Evolutionary conservation across 2,113 vertebrate species (phyloP), one percentile per base, ranked within the genome.

Genomic region (Agapornis roseicollis): DNA sequence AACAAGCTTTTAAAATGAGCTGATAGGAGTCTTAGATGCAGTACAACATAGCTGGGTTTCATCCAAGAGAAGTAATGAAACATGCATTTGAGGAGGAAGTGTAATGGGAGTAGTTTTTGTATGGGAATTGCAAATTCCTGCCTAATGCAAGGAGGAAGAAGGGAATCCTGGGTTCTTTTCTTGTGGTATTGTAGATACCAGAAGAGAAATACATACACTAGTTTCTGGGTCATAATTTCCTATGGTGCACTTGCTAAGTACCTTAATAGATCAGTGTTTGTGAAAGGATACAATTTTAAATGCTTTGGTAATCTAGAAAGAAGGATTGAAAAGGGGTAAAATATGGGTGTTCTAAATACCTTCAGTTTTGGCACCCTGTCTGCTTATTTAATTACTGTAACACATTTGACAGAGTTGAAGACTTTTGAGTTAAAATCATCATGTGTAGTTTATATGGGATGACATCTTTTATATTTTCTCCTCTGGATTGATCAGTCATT

Each of bases 361-460:
- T 90, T 29, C 16, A 17, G 33, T 37, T 91, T 69, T 83, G 79
- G 63, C 76, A 88, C 71, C 29, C 71, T 46, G 12, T 77, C 89
- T 96, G 31, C 74, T 80, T 91, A n/a, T 70, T 94, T 91, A 94
- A 89, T 91, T 85, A 71, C 72, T 64, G 9, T 58, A 68, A 66
- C 72, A 53, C 39, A 52, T 96, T 80, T 83, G 81, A 88, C 63
- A 93, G 55, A 88, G 76, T 77, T 91, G 72, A 95, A 73, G 94
- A 94, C 66, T 77, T 89, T 23, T 73, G 47, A 71, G 55, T 90
- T 93, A 85, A 96, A 93, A 70, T 88, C 76, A 88, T 92, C 68
- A 20, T 66, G 37, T 95, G n/a, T 88, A 31, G 85, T 83, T 89
- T 77, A 53, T 83, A 27, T 46, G 13, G 46, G 87, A 42, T 76